Evolutionary conservation across 2,888 invertebrate genomes (phyloP), one percentile per base, ranked within the genome.

Genomic region (Penaeus monodon): DNA sequence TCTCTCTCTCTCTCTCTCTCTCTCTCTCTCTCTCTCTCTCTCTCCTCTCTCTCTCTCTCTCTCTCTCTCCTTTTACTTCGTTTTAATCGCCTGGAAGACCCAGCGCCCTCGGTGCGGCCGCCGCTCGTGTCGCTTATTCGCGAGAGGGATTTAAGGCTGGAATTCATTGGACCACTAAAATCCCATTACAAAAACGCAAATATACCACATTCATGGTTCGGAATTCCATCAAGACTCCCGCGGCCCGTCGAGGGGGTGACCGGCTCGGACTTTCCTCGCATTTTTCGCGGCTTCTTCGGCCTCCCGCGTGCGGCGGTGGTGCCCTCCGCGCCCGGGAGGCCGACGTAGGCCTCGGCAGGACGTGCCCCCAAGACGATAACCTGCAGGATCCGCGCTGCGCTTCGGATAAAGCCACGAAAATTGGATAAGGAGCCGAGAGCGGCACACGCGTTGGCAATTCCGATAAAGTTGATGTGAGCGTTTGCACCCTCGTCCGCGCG

Each of bases 381-480:
- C 73, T 49, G 73, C 14, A 33, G 29, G 63, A 82, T 77, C 38
- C 64, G 65, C 22, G 44, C 22, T 77, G 38, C 76, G 76, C 66
- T 20, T 20, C 66, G 44, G 66, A 63, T 66, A 78, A 77, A 49
- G 38, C 77, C 64, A 24, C 44, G 14, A 82, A 82, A 73, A 27
- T 70, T 33, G 73, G 29, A 63, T 82, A 74, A 29, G n/a, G 82
- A 82, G 63, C 63, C 17, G 44, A 63, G 74, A 38, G 77, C 49
- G 84, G 65, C 84, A 77, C 84, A 84, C 84, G 84, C 84, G 84
- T 27, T 84, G 84, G 84, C 84, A 84, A 84, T 84, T 84, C 68
- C 84, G 84, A 84, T 84, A 84, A 84, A 84, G 84, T 84, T 82
- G 84, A 84, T 84, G 84, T n/a, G 84, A 77, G 84, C 84, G 84